Percentiles rank a stretch among this genome's conserved stretches.
Evolutionary conservation across 2,888 invertebrate genomes (phyloP).

Genomic region (Amphipoea oculea): DNA sequence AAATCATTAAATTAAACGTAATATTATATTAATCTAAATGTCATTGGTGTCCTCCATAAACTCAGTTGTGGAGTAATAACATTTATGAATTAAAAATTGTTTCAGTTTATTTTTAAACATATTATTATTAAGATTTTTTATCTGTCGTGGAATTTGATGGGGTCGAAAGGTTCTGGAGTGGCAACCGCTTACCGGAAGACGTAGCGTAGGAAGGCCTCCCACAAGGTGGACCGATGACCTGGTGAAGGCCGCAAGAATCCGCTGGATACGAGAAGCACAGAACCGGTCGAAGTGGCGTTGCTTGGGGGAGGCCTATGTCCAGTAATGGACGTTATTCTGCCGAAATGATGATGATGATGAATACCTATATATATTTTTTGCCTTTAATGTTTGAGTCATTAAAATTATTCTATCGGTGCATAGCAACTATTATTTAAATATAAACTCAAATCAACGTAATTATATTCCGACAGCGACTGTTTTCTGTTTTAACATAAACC

Average conservation of each 20-base stretch:
- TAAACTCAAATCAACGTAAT: constrained; percentile 34
- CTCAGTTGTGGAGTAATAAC: no score
- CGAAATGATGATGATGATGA: not conserved
- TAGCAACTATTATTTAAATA: constrained; percentile 9
- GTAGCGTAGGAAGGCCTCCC: not conserved
- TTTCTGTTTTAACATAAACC: constrained; percentile 60
- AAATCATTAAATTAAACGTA: no score
- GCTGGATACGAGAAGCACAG: not conserved
- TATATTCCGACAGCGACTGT: constrained; percentile 41
- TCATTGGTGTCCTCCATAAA: no score
- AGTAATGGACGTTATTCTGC: not conserved
- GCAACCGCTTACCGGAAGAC: not conserved
- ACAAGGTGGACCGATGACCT: not conserved
- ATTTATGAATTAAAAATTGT: no score
- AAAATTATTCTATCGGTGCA: not conserved
- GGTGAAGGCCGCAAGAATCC: not conserved
- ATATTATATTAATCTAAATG: no score
- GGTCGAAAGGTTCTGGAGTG: not conserved
- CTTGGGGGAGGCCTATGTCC: not conserved
- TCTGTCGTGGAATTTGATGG: not conserved
- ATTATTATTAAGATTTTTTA: no score
- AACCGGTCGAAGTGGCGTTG: not conserved
- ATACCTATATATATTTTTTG: not conserved
- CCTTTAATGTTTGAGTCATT: not conserved
- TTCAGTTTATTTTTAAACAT: no score